These are phyloP conservation scores for Agrochola litura DNA, from an alignment of 2,888 invertebrate species.

Conservation along the genomic window DNA sequence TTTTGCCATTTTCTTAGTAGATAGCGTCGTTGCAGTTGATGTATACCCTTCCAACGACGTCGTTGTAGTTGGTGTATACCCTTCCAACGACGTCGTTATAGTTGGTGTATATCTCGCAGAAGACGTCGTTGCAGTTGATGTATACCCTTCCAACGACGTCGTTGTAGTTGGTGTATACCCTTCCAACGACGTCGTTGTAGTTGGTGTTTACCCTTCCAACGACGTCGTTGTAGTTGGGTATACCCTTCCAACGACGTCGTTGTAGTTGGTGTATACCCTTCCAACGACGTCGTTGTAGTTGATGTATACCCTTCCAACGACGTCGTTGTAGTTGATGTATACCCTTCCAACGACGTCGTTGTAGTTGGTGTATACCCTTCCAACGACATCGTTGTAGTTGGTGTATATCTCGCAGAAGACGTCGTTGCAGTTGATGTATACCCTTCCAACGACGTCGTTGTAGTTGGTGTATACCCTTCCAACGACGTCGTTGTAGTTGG, in stretches of 20 bases:
- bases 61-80: slow-evolving; percentile 32
- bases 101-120: slow-evolving; percentile 19
- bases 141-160: slow-evolving; percentile 16
- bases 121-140: slow-evolving; percentile 19
- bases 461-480: slow-evolving; percentile 36
- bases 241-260: no score
- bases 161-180: slow-evolving; percentile 34
- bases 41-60: no score
- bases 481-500: slow-evolving; percentile 36
- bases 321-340: no score
- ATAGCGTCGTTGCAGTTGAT: no score
- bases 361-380: slow-evolving; percentile 37
- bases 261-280: no score
- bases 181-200: slow-evolving; percentile 39
- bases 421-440: slow-evolving; percentile 27
- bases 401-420: slow-evolving; percentile 10
- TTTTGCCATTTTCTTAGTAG: slow-evolving; percentile 47
- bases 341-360: no score
- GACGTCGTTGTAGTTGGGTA: no score
- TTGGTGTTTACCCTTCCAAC: no score
- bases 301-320: slow-evolving; percentile 17
- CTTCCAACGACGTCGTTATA: slow-evolving; percentile 40
- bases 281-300: slow-evolving; percentile 10
- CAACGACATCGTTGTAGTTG: slow-evolving; percentile 36
- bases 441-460: slow-evolving; percentile 12